A percentile compares a stretch with the other conserved stretches of the same genome.
Evolutionary conservation across 2,113 vertebrate genomes (phyloP).

Genomic region (Agapornis roseicollis): DNA sequence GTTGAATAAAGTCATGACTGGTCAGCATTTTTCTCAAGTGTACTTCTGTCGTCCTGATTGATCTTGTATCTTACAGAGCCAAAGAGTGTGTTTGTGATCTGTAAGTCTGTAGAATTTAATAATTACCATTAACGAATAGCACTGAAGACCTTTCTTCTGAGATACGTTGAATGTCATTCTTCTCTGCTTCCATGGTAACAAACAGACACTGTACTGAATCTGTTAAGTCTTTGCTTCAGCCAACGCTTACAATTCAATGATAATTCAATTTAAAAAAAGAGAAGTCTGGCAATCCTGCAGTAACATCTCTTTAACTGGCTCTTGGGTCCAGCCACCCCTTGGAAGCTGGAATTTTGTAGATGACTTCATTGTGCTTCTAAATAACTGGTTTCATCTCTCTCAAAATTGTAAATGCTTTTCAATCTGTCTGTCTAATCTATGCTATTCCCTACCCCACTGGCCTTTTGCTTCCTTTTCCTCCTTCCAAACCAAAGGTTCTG

Average conservation of each 20-base stretch:
- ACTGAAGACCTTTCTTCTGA: not conserved
- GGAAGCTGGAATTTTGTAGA: not conserved
- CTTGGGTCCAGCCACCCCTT: not conserved
- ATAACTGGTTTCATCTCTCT: conserved; percentile 26
- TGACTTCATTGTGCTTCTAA: not conserved
- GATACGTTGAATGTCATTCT: not conserved
- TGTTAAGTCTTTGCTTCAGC: conserved; percentile 30
- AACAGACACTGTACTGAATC: not conserved
- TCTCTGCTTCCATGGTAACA: not conserved
- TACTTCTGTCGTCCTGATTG: not conserved
- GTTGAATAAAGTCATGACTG: not conserved
- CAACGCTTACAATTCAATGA: conserved; percentile 24
- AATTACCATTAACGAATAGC: not conserved
- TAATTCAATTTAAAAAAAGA: not conserved
- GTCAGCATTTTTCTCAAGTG: not conserved
- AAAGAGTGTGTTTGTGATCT: not conserved
- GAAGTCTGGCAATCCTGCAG: not conserved
- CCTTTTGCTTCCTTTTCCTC: conserved; percentile 2
- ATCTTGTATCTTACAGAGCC: not conserved
- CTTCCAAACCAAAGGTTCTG: conserved; percentile 32
- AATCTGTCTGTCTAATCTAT: not conserved
- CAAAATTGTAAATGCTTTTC: conserved; percentile 12
- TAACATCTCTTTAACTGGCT: conserved; percentile 1
- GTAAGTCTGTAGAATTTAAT: not conserved
- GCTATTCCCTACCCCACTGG: not conserved